These are phyloP conservation scores for Crepidodera aurea DNA, from an alignment of 2,888 invertebrate species.

Conservation along the genomic window DNA sequence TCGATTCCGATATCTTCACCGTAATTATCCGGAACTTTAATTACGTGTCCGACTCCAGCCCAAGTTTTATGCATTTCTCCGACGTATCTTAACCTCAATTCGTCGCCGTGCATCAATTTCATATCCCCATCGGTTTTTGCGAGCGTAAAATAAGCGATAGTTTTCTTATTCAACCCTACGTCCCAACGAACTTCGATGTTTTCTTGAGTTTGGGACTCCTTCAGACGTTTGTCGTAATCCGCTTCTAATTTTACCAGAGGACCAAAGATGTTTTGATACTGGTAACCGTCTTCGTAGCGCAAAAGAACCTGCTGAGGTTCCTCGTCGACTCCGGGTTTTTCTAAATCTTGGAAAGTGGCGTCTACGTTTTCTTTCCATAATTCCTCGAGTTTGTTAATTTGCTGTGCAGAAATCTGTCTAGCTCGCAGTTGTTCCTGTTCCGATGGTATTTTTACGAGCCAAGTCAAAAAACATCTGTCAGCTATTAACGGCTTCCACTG, in stretches of 20 bases:
- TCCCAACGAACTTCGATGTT: constrained; percentile 99
- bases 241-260: constrained; percentile 97
- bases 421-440: constrained; percentile 96
- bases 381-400: constrained; percentile 97
- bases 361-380: constrained; percentile 99
- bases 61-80: constrained; percentile 94
- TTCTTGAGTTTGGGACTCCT: constrained; percentile 98
- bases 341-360: constrained; percentile 97
- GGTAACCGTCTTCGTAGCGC: constrained; percentile 98
- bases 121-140: constrained; percentile 98
- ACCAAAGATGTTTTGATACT: constrained; percentile 98
- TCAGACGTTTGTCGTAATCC: constrained; percentile 96
- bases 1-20: constrained; percentile 99
- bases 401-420: constrained; percentile 95
- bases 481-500: constrained; percentile 98
- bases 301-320: constrained; percentile 85
- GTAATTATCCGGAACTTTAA: constrained; percentile 94
- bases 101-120: constrained; percentile 99
- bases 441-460: constrained; percentile 97
- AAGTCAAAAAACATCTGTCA: constrained; percentile 94
- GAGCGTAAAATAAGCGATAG: constrained; percentile 95
- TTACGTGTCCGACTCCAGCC: constrained; percentile 98
- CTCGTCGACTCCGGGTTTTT: constrained; percentile 97
- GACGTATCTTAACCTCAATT: constrained; percentile 88
- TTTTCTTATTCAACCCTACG: constrained; percentile 96